Conservation (phyloP, 1,140 invertebrate species). For the Steinernema feltiae region DNA sequence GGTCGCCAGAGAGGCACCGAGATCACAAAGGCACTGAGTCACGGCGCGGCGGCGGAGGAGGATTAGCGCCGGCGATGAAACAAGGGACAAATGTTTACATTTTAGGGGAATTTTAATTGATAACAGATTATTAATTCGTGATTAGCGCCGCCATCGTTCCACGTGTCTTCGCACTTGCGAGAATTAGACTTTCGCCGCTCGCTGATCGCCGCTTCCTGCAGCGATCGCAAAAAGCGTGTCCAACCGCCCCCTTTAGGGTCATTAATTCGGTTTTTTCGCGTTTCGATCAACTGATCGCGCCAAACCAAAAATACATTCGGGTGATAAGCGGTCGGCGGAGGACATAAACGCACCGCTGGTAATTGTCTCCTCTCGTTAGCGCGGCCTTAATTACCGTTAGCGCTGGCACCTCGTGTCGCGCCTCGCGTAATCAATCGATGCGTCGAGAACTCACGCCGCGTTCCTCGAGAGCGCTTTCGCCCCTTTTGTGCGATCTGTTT, state of each 20-base stretch:
- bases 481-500: background rate
- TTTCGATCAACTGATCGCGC: background rate
- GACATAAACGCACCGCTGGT: background rate
- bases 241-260: background rate
- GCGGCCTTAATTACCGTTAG: background rate
- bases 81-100: too few species aligned
- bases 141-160: too few species aligned
- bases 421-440: background rate
- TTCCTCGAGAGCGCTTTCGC: background rate
- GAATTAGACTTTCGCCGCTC: too few species aligned
- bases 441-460: background rate
- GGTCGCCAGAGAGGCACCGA: background rate
- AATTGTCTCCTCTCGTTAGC: background rate
- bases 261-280: background rate
- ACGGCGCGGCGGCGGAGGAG: background rate
- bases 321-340: background rate
- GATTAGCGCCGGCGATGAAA: too few species aligned
- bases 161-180: too few species aligned
- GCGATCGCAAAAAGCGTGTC: background rate
- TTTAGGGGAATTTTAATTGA: too few species aligned
- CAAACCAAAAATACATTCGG: background rate
- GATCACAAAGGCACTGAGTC: background rate
- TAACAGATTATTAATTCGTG: too few species aligned
- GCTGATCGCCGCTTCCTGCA: background rate
- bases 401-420: background rate